Conservation (phyloP, 2,888 invertebrate genomes). For the Coleophora flavipennella region DNA sequence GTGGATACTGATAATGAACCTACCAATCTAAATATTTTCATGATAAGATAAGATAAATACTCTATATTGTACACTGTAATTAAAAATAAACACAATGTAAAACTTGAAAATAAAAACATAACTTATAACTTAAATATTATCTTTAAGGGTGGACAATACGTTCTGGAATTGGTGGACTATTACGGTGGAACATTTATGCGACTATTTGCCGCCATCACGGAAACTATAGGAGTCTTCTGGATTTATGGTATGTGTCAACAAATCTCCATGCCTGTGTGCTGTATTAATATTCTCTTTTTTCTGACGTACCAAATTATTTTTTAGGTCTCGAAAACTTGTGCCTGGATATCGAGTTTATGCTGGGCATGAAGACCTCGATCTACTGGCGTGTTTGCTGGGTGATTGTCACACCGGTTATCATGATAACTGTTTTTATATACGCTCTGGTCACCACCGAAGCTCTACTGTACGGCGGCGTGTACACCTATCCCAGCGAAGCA, state of each 20-base stretch:
- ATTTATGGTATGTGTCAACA: conserved; percentile 77
- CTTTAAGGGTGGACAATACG: conserved; percentile 81
- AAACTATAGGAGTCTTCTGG: conserved; percentile 82
- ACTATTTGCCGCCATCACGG: conserved; percentile 76
- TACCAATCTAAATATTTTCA: no score
- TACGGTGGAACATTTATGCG: conserved; percentile 87
- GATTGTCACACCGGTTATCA: conserved; percentile 79
- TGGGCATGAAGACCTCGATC: conserved; percentile 75
- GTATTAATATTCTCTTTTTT: no score
- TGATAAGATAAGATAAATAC: no score
- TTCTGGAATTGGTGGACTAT: conserved; percentile 80
- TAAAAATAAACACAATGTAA: no score
- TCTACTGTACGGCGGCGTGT: conserved; percentile 71
- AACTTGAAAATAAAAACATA: not conserved
- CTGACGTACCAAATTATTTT: no score
- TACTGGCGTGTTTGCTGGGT: conserved; percentile 90
- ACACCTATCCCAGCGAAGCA: conserved; percentile 72
- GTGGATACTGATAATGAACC: no score
- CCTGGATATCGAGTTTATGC: conserved; percentile 85
- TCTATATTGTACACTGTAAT: no score
- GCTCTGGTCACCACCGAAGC: conserved; percentile 76
- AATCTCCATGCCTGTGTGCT: not conserved
- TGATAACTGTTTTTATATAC: conserved; percentile 81
- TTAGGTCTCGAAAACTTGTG: conserved; percentile 57
- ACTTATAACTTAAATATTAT: not conserved